A percentile compares a stretch with the other conserved stretches of the same genome.
These are phyloP conservation scores for Sphyrna mokarran DNA, from an alignment of 2,113 vertebrate species.

Conservation along the genomic window DNA sequence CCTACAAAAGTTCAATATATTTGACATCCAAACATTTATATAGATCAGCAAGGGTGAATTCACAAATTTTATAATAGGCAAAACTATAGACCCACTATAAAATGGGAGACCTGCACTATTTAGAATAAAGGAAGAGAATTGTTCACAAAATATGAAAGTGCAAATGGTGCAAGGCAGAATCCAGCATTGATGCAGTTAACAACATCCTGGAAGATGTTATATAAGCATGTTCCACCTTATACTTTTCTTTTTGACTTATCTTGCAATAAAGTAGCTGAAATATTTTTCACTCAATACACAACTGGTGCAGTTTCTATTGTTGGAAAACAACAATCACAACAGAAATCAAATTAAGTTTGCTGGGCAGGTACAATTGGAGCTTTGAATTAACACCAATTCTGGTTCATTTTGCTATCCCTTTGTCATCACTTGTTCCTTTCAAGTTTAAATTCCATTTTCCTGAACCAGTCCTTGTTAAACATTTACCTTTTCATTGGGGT, in stretches of 20 bases:
- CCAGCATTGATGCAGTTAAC: neutral
- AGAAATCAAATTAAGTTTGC: neutral
- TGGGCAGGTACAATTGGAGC: neutral
- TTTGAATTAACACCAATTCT: neutral
- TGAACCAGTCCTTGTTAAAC: neutral
- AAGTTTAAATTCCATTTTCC: neutral
- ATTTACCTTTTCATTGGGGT: constrained; percentile 72
- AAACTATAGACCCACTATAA: neutral
- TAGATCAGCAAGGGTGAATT: neutral
- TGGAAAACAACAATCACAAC: neutral
- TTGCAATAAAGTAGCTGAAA: neutral
- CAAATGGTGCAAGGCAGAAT: neutral
- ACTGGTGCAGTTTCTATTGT: neutral
- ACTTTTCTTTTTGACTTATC: neutral
- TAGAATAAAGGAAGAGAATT: neutral
- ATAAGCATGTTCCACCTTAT: neutral
- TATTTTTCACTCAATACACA: neutral
- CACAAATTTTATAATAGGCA: neutral
- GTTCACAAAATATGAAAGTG: neutral
- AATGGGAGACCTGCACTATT: neutral
- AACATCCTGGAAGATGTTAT: neutral
- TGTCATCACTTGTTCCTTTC: neutral
- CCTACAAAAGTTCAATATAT: neutral
- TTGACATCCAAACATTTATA: neutral
- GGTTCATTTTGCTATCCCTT: neutral